Evolutionary conservation across 2,113 vertebrate species (phyloP).

Genomic region (Cranoglanis bouderius): DNA sequence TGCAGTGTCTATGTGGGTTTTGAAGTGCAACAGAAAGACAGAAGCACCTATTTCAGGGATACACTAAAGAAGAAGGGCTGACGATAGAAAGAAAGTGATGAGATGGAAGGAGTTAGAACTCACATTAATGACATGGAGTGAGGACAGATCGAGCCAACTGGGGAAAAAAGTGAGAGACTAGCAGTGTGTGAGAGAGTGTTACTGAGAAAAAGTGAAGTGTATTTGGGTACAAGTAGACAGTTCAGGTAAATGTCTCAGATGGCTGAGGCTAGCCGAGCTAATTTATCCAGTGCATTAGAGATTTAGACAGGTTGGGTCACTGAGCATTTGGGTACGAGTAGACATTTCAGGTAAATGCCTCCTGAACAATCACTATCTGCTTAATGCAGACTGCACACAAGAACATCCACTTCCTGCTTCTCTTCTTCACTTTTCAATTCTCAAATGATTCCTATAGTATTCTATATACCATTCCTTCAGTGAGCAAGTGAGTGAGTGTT

Average conservation of each 20-base stretch:
- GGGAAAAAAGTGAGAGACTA: not conserved
- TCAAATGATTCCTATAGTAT: not conserved
- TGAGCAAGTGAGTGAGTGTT: not conserved
- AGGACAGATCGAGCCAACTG: not conserved
- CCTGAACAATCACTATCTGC: not conserved
- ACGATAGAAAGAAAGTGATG: not conserved
- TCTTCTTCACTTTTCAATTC: not conserved
- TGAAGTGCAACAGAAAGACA: not conserved
- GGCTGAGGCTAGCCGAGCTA: not conserved
- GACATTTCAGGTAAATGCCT: slow-evolving; percentile 11
- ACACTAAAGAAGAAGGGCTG: not conserved
- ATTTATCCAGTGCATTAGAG: too few species aligned
- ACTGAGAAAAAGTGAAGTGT: not conserved
- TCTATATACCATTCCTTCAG: not conserved
- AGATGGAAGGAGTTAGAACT: not conserved
- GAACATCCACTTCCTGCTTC: slow-evolving; percentile 14
- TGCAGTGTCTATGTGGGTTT: not conserved
- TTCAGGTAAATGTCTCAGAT: not conserved
- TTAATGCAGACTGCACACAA: slow-evolving; percentile 8
- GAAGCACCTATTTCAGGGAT: slow-evolving; percentile 1
- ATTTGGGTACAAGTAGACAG: not conserved
- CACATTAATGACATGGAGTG: not conserved
- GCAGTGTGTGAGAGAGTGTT: not conserved
- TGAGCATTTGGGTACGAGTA: not conserved
- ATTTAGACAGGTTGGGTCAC: too few species aligned